Conservation (phyloP, 2,797 vertebrate species). For the Phalloptychus januarius region DNA sequence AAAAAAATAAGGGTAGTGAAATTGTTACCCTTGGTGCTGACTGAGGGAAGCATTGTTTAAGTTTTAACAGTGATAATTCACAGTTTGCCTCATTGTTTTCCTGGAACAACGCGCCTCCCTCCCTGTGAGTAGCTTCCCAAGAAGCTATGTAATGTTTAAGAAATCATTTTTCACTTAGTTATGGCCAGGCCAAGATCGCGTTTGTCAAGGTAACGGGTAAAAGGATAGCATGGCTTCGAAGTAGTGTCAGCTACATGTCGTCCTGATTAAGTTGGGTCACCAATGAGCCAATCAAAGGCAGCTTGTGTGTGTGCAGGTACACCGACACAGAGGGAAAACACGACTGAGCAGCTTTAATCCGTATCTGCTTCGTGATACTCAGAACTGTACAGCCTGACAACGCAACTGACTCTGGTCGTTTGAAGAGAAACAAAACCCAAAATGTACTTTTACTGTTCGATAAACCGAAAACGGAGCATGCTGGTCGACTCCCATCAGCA, state of each 20-base stretch:
- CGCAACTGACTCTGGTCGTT: not conserved
- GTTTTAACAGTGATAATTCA: conserved; percentile 41
- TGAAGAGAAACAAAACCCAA: not conserved
- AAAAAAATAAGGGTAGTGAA: not conserved
- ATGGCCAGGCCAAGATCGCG: not conserved
- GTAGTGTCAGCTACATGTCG: not conserved
- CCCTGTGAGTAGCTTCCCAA: not conserved
- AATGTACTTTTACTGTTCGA: not conserved
- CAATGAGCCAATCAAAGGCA: not conserved
- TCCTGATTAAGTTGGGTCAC: conserved; percentile 1
- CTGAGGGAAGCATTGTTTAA: conserved; percentile 44
- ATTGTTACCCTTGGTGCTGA: conserved; percentile 31
- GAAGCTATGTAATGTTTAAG: not conserved
- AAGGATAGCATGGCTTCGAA: not conserved
- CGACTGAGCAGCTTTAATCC: not conserved
- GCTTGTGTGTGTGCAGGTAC: not conserved
- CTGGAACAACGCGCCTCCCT: not conserved
- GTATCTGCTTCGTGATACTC: not conserved
- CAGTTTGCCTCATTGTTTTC: conserved; percentile 17
- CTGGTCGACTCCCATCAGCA: not conserved
- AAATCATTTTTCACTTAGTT: not conserved
- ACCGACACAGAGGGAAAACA: not conserved
- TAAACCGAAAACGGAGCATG: not conserved
- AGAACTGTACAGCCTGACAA: not conserved
- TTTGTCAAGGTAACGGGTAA: not conserved